Evolutionary conservation across 2,888 invertebrate species (phyloP), one percentile per base, ranked within the genome.

Genomic region (Coenonympha glycerion): DNA sequence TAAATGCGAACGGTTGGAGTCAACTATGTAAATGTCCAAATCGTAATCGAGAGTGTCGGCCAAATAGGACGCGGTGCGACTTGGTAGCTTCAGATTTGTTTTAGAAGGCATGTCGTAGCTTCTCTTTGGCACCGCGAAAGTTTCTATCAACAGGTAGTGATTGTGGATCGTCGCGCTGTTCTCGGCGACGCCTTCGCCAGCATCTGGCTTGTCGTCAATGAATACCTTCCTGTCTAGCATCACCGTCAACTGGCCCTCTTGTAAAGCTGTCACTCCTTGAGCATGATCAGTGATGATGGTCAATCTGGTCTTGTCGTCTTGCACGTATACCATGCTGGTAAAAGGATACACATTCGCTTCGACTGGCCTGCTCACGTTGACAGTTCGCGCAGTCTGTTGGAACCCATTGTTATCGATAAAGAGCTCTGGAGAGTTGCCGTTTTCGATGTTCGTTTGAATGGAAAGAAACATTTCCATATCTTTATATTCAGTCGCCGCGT

Each of bases 291-390:
- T 94, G 26, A 97, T 72, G 42, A 97, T 73, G 1, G 93, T 94
- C 13, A 97, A 69, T 13, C 98, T 79, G 51, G 87, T 80, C 56
- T 75, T 87, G 1, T 79, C 76, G 65, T 96, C 96, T 75, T 96
- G 93, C 57, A 96, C 91, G 71, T 91, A 96, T 2, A 94, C 92
- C 88, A 93, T 92, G 6, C 93, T 92, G 0, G 98, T 96, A 60
- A 97, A 93, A 0, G 99, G 99, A 73, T 95, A 99, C 73, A 97
- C 94, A 76, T 99, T 99, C 0, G 96, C 98, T 77, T 98, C 98
- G 41, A 96, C 90, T 1, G 93, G 93, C 58, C 94, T 92, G 51
- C 92, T 89, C 49, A 93, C 91, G 30, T 95, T 92, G 69, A 95
- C 92, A 5, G 91, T 82, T 19, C 94, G 88, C 62, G 91, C 89